Evolutionary conservation across 2,797 vertebrate species (phyloP), one percentile per base, ranked within the genome.

Genomic region (Etheostoma perlongum): DNA sequence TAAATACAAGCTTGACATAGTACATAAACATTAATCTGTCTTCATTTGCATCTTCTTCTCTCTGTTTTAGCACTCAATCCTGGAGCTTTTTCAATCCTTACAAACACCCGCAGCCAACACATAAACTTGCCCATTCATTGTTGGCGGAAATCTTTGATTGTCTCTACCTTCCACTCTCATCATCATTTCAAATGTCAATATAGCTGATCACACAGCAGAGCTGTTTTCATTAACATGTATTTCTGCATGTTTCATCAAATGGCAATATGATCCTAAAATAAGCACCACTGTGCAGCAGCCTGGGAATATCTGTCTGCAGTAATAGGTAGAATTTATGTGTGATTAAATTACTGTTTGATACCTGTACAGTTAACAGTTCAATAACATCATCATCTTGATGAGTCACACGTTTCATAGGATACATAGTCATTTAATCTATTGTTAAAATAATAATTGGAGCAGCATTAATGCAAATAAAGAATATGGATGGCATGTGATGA

Each of bases 1-100:
- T 67, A 76, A 71, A 72, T 48, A 33, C 36, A 83, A 74, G 52
- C 13, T 67, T 53, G 66, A 16, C 27, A 23, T 15, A 40, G 19
- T 16, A 64, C 6, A 11, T 69, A 14, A 52, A 52, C 13, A 5
- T 60, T 46, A 55, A 62, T 16, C 16, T 33, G 0, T 58, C 21
- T 64, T 23, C 11, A 23, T 68, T 72, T 15, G 13, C 25, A 15
- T 67, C 8, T 52, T 57, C 4, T 27, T 54, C 27, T 49, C 7
- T 55, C 25, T 25, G 18, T 57, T 70, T 57, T 3, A n/a, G 36
- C 36, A 11, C 36, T 40, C 33, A 8, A 36, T 36, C 8, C 33
- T 36, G 33, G 33, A 36, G 33, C 8, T 36, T 36, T 36, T 36
- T 36, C 2, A 36, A 36, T 0, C 33, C 33, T 36, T 36, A 36